Evolutionary conservation across 2,888 invertebrate species (phyloP).

Genomic region (Macaria notata): DNA sequence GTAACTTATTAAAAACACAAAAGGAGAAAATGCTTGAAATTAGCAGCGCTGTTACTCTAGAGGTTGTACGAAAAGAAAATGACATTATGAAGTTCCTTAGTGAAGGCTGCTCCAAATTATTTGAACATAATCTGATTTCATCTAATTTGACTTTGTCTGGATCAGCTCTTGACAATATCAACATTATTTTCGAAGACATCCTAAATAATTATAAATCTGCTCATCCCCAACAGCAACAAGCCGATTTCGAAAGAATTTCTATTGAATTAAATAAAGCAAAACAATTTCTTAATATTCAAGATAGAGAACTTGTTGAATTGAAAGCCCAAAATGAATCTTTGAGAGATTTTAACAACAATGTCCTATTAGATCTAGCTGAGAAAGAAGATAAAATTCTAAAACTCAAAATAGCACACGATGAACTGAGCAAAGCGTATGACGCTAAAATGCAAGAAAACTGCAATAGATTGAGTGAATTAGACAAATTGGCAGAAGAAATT

Average conservation of each 20-base stretch:
- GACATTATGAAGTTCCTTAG: slow-evolving; percentile 48
- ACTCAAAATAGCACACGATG: slow-evolving; percentile 41
- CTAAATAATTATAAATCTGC: slow-evolving; percentile 36
- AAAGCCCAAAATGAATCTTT: slow-evolving; percentile 39
- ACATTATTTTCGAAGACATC: slow-evolving; percentile 49
- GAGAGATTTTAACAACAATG: slow-evolving; percentile 39
- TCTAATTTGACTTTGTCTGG: slow-evolving; percentile 40
- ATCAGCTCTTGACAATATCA: slow-evolving; percentile 45
- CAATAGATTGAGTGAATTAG: slow-evolving; percentile 44
- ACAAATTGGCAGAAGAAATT: slow-evolving; percentile 51
- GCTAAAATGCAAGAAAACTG: slow-evolving; percentile 51
- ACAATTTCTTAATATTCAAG: slow-evolving; percentile 38
- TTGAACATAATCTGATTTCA: slow-evolving; percentile 45
- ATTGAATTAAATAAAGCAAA: slow-evolving; percentile 44
- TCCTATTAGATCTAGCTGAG: slow-evolving; percentile 38
- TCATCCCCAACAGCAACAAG: slow-evolving; percentile 21
- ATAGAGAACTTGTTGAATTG: slow-evolving; percentile 43
- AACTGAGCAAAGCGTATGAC: slow-evolving; percentile 48
- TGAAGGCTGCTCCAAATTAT: slow-evolving; percentile 48
- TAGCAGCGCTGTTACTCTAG: slow-evolving; percentile 61
- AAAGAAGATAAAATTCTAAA: slow-evolving; percentile 44
- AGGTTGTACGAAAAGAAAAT: slow-evolving; percentile 60
- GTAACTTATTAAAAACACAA: slow-evolving; percentile 51
- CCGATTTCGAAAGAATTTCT: slow-evolving; percentile 38
- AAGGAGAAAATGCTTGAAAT: slow-evolving; percentile 65